A percentile compares a stretch with the other conserved stretches of the same genome.
Evolutionary conservation across 2,113 vertebrate genomes (phyloP).

Genomic region (Tautogolabrus adspersus): DNA sequence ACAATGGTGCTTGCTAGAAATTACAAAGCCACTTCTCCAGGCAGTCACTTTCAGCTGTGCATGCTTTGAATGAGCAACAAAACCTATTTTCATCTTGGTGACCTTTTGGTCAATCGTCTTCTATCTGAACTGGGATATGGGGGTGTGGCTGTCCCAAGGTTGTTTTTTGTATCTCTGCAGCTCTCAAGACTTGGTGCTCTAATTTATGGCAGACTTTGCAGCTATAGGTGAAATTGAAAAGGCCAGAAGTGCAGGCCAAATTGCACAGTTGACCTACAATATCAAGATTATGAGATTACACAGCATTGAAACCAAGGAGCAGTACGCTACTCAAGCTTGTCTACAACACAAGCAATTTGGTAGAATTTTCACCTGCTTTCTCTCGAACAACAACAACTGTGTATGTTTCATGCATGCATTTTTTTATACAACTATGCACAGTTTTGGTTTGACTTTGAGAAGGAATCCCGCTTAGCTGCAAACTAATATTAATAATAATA

Average conservation of each 20-base stretch:
- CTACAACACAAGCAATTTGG: not conserved
- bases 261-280: constrained; percentile 26
- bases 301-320: not conserved
- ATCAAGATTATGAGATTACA: constrained; percentile 9
- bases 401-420: too few species aligned
- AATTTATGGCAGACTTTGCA: constrained; percentile 43
- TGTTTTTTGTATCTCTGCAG: constrained; percentile 25
- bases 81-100: constrained; percentile 47
- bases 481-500: too few species aligned
- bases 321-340: not conserved
- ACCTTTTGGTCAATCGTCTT: constrained; percentile 60
- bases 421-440: too few species aligned
- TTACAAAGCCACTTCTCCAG: constrained; percentile 28
- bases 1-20: constrained; percentile 38
- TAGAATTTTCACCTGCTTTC: not conserved
- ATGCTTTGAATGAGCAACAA: constrained; percentile 45
- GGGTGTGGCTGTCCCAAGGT: constrained; percentile 22
- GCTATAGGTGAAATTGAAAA: constrained; percentile 39
- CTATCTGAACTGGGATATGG: constrained; percentile 32
- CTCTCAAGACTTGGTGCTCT: constrained; percentile 13
- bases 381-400: not conserved
- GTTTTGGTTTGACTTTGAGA: too few species aligned
- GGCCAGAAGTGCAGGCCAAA: constrained; percentile 27
- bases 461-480: too few species aligned
- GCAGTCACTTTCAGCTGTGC: constrained; percentile 30